phyloP scores from a whole-genome alignment of 2,113 vertebrate genomes.

The Mesocricetus auratus region DNA sequence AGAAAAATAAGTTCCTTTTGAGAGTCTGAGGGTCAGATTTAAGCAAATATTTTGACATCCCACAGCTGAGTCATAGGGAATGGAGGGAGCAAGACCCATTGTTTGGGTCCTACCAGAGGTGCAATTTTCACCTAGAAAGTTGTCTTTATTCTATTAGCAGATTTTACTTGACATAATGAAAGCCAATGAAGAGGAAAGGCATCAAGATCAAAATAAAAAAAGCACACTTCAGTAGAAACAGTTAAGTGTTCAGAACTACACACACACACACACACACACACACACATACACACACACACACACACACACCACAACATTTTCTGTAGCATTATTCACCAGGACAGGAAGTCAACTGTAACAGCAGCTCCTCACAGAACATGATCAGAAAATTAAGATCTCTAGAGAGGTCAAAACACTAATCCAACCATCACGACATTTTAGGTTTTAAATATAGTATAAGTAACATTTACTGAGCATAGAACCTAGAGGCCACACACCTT shows the following conservation, averaged over 20 bases:
- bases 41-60: neutral
- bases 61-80: neutral
- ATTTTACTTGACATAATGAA: neutral
- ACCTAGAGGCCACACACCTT: no score
- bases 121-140: neutral
- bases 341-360: neutral
- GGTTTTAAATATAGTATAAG: neutral
- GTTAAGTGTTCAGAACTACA: neutral
- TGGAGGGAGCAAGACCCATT: neutral
- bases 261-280: no score
- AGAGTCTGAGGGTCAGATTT: neutral
- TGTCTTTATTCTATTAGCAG: neutral
- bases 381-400: neutral
- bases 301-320: neutral
- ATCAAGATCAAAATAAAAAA: neutral
- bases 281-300: no score
- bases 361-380: no score
- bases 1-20: neutral
- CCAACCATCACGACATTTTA: neutral
- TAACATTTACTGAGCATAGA: neutral
- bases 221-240: neutral
- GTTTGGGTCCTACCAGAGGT: neutral
- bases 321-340: neutral
- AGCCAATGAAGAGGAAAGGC: neutral
- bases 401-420: neutral